Evolutionary conservation across 2,888 invertebrate genomes (phyloP), one percentile per base, ranked within the genome.

Genomic region (Drepanosiphum platanoidis): DNA sequence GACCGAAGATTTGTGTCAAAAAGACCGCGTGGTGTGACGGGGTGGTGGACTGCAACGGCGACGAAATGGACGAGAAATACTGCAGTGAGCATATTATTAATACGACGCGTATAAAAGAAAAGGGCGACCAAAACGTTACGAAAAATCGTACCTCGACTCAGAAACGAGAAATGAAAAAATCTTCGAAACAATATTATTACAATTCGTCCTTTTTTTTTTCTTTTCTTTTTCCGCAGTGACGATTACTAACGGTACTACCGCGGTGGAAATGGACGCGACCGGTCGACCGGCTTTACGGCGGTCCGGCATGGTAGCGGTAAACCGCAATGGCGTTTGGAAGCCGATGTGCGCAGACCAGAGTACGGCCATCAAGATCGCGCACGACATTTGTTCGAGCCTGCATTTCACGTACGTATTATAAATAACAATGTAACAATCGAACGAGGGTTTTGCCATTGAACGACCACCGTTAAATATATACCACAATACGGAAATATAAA

Each of bases 11-110:
- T 46, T 96, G 96, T 88, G 90, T 96, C 86, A 90, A 93, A 1
- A 88, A 89, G 15, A 89, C 90, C 66, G 91, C 92, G 87, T 92
- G 92, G 30, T 96, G 96, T 88, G 92, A 96, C 89, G 92, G 91
- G 42, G 89, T 89, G 71, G 88, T 90, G 1, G 93, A 96, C 87
- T 96, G 96, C 89, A 90, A 90, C 27, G 90, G 90, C 30, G 90
- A 92, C 87, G 92, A 92, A 39, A 95, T 95, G 90, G 96, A 96
- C 89, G 96, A 96, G 91, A 88, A 91, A 79, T 93, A 95, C 89
- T 96, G 96, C 89, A 92, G 95, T 95, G 90, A 92, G 94, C 89
- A 86, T 22, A 42, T n/a, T 61, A 27, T 9, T 27, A 11, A 61
- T 42, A 11, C 13, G 30, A 64, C 30, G n/a, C 27, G 61, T 61